Conservation (phyloP, 2,113 vertebrate genomes). For the Phyllostomus discolor region DNA sequence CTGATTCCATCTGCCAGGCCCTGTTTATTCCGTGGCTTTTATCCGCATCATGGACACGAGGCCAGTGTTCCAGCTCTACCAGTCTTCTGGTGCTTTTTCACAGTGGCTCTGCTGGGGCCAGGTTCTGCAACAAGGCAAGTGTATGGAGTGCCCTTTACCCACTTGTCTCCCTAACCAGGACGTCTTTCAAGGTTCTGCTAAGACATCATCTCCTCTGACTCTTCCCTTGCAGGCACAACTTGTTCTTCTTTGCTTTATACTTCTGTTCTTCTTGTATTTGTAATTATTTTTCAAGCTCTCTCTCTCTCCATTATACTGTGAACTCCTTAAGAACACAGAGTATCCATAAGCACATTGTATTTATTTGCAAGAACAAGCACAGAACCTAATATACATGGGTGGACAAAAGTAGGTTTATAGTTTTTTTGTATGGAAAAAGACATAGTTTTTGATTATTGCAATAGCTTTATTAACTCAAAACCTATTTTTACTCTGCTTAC, state of each 20-base stretch:
- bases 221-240: not conserved
- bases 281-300: not conserved
- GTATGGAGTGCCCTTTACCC: not conserved
- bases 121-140: not conserved
- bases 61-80: not conserved
- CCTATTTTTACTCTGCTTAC: not conserved
- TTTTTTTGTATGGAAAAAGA: too few species aligned
- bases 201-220: not conserved
- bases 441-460: too few species aligned
- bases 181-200: not conserved
- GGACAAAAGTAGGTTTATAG: too few species aligned
- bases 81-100: not conserved
- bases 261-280: not conserved
- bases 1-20: not conserved
- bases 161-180: not conserved
- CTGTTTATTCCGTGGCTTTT: not conserved
- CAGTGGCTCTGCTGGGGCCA: not conserved
- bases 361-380: not conserved
- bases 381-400: not conserved
- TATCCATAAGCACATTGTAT: not conserved
- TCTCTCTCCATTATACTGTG: not conserved
- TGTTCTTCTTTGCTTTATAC: not conserved
- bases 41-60: fast-evolving
- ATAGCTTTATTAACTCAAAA: not conserved
- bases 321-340: not conserved